phyloP scores from a whole-genome alignment of 2,113 vertebrate species.

The Eleginops maclovinus region DNA sequence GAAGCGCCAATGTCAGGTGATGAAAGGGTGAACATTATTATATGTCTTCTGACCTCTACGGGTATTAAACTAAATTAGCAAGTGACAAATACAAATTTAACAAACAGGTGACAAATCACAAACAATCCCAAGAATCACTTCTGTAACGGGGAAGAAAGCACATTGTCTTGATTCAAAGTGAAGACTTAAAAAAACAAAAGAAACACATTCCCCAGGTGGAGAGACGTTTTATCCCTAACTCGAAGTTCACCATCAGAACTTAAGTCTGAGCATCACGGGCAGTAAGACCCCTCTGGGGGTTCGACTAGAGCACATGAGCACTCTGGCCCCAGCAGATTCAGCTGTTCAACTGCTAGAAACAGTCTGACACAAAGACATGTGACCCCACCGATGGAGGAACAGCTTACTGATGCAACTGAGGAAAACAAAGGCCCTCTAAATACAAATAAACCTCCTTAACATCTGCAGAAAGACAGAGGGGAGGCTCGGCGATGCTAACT shows the following conservation, averaged over 20 bases:
- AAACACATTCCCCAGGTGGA: slow-evolving; percentile 22
- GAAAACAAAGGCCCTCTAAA: slow-evolving; percentile 72
- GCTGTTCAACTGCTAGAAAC: slow-evolving; percentile 58
- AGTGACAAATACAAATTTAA: too few species aligned
- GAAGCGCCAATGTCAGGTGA: too few species aligned
- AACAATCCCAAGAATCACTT: not conserved
- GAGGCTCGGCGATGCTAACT: slow-evolving; percentile 44
- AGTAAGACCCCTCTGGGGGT: slow-evolving; percentile 18
- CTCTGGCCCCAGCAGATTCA: slow-evolving; percentile 33
- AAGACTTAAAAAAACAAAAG: not conserved
- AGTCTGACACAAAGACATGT: slow-evolving; percentile 62
- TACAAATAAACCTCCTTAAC: slow-evolving; percentile 72
- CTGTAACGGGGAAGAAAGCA: not conserved
- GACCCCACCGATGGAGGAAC: slow-evolving; percentile 45
- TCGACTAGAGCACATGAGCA: slow-evolving; percentile 11
- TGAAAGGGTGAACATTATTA: too few species aligned
- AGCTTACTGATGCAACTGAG: slow-evolving; percentile 72
- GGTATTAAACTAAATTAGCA: too few species aligned
- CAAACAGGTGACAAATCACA: not conserved
- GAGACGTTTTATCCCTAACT: not conserved
- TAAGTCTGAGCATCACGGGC: slow-evolving; percentile 22
- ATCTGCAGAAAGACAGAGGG: slow-evolving; percentile 60
- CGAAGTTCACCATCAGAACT: slow-evolving; percentile 35
- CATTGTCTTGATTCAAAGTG: slow-evolving; percentile 5
- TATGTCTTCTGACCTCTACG: too few species aligned